Base-by-base conservation (phyloP, 2,797 vertebrate genomes). In the Chromis chromis region DNA sequence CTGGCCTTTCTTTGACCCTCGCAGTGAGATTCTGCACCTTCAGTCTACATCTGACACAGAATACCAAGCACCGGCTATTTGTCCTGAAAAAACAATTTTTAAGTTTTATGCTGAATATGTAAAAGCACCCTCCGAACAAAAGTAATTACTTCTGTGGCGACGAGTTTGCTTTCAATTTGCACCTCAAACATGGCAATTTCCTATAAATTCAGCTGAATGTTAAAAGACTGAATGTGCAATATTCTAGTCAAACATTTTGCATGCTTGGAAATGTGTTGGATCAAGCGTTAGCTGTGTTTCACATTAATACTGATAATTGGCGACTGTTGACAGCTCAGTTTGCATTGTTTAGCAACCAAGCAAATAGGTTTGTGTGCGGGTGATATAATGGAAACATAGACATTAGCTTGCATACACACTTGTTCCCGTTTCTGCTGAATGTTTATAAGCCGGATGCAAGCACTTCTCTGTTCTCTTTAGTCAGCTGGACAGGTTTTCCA, bases 161-260 rank as follows among this genome's bases (percentile, higher is more conserved):
- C 14, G 54, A 68, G 52, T 28, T 36, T 36, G 28, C 46, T 83
- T 80, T 73, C 64, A 68, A 44, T 77, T 62, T 83, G 70, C 50
- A 66, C 72, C 63, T 78, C 16, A 76, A 63, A 79, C 36, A 16
- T 24, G 17, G 0, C 46, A 52, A 13, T 46, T 44, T 67, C 12
- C 50, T 17, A 12, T 57, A 40, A 74, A 61, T 70, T 58, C 57
- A 55, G 9, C 50, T 27, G 22, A 65, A 39, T 36, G 2, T 40
- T 10, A 33, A 27, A 65, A 68, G 5, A 66, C 3, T 24, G 16
- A 39, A 17, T 42, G 57, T 10, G 6, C 10, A 27, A 16, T 65
- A 0, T 0, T 4, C 13, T 66, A 9, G 0, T 21, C 22, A 44
- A 36, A 12, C 2, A 17, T 48, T 58, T 31, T 71, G n/a, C 48